These are phyloP conservation scores for Trachelipus rathkii DNA, from an alignment of 1,140 invertebrate genomes.

Conservation along the genomic window DNA sequence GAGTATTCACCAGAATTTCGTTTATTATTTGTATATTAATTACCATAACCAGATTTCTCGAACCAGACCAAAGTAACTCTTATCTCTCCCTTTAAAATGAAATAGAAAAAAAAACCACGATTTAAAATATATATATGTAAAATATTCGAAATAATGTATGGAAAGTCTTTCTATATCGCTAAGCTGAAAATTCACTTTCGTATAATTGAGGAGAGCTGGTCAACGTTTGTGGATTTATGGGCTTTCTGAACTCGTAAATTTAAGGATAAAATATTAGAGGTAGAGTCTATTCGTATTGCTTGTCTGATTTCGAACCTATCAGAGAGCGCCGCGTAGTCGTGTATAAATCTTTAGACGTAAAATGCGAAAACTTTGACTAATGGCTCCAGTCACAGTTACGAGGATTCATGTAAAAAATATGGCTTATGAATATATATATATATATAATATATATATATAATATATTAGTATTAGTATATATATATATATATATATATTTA, in stretches of 20 bases:
- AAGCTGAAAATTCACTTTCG: background rate
- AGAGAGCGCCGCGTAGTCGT: background rate
- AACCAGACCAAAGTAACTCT: too few species aligned
- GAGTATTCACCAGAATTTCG: too few species aligned
- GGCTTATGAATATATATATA: background rate
- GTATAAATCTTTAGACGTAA: background rate
- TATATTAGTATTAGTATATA: background rate
- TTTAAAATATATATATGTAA: too few species aligned
- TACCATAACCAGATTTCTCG: too few species aligned
- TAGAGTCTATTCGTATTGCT: background rate
- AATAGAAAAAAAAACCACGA: too few species aligned
- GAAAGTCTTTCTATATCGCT: background rate
- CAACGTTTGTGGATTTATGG: background rate
- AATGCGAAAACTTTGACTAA: conserved; percentile 11
- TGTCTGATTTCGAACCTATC: background rate
- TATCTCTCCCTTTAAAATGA: too few species aligned
- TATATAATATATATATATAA: too few species aligned
- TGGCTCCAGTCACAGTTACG: background rate
- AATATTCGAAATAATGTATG: background rate
- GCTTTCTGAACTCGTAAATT: background rate
- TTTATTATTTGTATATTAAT: too few species aligned
- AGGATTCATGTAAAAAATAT: conserved; percentile 1
- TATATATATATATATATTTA: background rate
- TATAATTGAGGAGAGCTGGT: conserved; percentile 3
- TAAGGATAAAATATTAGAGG: background rate